phyloP scores from a whole-genome alignment of 2,113 vertebrate genomes.

The Cochlearius cochlearius region DNA sequence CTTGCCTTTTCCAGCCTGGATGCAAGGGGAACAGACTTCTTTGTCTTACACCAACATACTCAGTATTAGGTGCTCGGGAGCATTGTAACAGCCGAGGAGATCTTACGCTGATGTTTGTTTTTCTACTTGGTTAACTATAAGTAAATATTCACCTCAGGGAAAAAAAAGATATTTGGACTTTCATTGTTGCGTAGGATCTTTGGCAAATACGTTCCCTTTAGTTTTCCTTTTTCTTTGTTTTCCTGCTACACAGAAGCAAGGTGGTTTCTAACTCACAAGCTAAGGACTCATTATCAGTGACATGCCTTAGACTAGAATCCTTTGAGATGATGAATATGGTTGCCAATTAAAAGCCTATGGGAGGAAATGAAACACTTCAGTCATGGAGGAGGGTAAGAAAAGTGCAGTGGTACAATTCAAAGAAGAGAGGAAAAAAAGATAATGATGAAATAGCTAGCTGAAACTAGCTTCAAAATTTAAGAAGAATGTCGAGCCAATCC shows the following conservation, averaged over 20 bases:
- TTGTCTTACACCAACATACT: neutral
- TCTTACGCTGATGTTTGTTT: neutral
- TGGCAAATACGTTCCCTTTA: neutral
- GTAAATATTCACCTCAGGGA: neutral
- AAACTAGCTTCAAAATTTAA: slow-evolving; percentile 29
- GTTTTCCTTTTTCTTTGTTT: neutral
- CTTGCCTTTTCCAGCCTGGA: neutral
- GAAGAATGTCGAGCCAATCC: neutral
- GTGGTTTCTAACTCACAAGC: neutral
- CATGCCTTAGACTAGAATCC: neutral
- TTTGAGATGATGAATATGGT: neutral
- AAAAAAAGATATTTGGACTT: neutral
- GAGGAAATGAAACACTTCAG: neutral
- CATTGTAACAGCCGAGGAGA: neutral
- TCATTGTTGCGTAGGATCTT: neutral
- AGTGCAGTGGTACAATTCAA: neutral
- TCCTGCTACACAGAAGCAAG: neutral
- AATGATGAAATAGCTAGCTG: neutral
- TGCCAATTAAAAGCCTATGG: neutral
- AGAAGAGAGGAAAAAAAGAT: neutral
- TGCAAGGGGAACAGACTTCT: neutral
- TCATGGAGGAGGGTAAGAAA: neutral
- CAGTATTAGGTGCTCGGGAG: neutral
- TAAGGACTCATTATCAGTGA: neutral
- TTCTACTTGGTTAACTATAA: neutral